These are phyloP conservation scores for Dreissena rostriformis DNA, from an alignment of 1,140 invertebrate genomes.

Conservation along the genomic window DNA sequence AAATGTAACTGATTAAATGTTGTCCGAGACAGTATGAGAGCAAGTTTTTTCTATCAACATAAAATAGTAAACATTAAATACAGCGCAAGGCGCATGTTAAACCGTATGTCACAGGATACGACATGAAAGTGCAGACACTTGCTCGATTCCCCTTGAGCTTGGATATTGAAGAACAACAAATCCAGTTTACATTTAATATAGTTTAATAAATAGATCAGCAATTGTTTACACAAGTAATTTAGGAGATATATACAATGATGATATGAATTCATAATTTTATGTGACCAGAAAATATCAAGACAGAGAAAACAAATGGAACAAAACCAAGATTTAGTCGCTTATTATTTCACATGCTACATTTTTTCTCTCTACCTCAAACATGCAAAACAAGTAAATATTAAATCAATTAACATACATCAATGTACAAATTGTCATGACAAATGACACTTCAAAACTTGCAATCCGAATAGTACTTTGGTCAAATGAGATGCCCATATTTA, in stretches of 20 bases:
- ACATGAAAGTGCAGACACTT: too few relatives aligned
- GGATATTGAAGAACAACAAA: background rate
- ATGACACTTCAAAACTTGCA: background rate
- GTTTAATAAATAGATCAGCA: constrained; percentile 13
- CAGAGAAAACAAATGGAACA: background rate
- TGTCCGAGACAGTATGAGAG: too few relatives aligned
- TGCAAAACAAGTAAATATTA: background rate
- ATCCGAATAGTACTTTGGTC: background rate
- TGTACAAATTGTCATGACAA: background rate
- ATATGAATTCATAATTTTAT: background rate
- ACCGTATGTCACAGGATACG: too few relatives aligned
- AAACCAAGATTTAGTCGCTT: background rate
- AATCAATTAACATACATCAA: background rate
- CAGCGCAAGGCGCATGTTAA: too few relatives aligned
- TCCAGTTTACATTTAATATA: constrained; percentile 3
- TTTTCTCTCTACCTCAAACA: background rate
- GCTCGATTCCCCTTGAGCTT: too few relatives aligned
- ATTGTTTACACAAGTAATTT: constrained; percentile 13
- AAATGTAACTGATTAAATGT: too few relatives aligned
- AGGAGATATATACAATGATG: constrained; percentile 1
- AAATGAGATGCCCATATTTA: background rate
- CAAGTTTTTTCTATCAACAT: too few relatives aligned
- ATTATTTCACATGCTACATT: background rate
- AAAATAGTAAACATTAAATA: too few relatives aligned
- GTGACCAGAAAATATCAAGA: background rate